A percentile compares a stretch with the other conserved stretches of the same genome.
Conservation (phyloP, 2,888 invertebrate genomes). For the Apamea anceps region DNA sequence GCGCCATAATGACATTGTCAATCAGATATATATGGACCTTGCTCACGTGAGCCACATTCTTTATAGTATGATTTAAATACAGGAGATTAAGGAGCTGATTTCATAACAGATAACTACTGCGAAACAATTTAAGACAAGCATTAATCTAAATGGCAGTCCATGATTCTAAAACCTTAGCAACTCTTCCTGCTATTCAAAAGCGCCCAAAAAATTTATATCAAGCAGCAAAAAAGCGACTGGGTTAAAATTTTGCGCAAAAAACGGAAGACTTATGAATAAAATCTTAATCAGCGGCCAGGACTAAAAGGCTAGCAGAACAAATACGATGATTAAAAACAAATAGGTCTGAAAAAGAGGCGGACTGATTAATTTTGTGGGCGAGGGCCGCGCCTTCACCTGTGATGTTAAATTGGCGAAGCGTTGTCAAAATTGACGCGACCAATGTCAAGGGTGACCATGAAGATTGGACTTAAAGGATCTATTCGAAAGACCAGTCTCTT, state of each 20-base stretch:
- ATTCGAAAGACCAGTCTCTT: background rate
- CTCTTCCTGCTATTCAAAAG: background rate
- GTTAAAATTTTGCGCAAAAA: constrained; percentile 71
- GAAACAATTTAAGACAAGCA: background rate
- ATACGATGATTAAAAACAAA: constrained; percentile 86
- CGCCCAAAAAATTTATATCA: constrained; percentile 17
- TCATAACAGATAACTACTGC: constrained; percentile 6
- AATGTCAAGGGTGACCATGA: constrained; percentile 74
- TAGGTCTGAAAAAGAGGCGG: constrained; percentile 87
- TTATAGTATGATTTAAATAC: constrained; percentile 38
- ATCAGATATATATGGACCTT: constrained; percentile 62
- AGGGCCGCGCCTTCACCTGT: constrained; percentile 73
- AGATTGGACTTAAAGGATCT: background rate
- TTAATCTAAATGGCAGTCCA: constrained; percentile 18
- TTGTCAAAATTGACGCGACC: constrained; percentile 86
- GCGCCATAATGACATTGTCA: constrained; percentile 73
- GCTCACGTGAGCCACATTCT: constrained; percentile 56
- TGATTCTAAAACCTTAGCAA: constrained; percentile 10
- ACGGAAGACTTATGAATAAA: constrained; percentile 85
- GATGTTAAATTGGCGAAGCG: constrained; percentile 82
- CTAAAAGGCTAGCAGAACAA: constrained; percentile 79
- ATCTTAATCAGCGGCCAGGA: constrained; percentile 87
- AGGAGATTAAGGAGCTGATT: constrained; percentile 18
- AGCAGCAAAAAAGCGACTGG: constrained; percentile 49
- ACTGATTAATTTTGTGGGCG: constrained; percentile 87